Evolutionary conservation across 2,113 vertebrate genomes (phyloP).

Genomic region (Thryonomys swinderianus): DNA sequence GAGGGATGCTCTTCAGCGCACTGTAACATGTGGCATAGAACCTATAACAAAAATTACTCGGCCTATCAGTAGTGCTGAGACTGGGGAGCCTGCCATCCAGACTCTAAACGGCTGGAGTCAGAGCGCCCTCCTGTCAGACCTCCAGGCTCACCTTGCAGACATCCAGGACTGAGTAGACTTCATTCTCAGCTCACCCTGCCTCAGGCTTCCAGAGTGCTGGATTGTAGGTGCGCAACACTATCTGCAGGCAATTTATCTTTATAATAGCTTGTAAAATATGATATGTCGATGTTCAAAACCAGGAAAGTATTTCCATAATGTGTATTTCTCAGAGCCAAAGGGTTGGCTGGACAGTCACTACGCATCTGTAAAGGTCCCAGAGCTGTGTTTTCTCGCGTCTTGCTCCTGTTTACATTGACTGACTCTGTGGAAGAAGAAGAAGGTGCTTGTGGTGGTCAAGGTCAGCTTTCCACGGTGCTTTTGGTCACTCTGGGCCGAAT

Average conservation of each 20-base stretch:
- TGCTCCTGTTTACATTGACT: slow-evolving; percentile 94
- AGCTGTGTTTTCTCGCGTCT: slow-evolving; percentile 92
- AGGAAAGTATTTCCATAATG: background rate
- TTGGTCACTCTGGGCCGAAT: slow-evolving; percentile 93
- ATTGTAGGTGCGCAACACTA: background rate
- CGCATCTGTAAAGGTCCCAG: slow-evolving; percentile 88
- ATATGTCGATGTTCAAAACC: background rate
- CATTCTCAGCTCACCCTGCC: background rate
- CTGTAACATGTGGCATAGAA: background rate
- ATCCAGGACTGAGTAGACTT: background rate
- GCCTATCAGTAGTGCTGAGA: background rate
- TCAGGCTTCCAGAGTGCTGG: background rate
- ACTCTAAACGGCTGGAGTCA: background rate
- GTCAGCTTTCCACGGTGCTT: slow-evolving; percentile 92
- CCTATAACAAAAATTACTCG: background rate
- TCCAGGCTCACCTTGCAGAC: background rate
- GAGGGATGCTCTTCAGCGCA: background rate
- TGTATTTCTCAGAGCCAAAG: slow-evolving; percentile 89
- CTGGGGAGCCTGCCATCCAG: background rate
- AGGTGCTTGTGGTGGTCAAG: slow-evolving; percentile 91
- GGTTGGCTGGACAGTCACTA: slow-evolving; percentile 89
- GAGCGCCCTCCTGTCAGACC: background rate
- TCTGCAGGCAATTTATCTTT: background rate
- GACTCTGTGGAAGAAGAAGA: slow-evolving; percentile 95
- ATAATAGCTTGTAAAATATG: background rate